Evolutionary conservation across 1,140 invertebrate species (phyloP), one percentile per base, ranked within the genome.

Genomic region (Matsumurasca onukii): DNA sequence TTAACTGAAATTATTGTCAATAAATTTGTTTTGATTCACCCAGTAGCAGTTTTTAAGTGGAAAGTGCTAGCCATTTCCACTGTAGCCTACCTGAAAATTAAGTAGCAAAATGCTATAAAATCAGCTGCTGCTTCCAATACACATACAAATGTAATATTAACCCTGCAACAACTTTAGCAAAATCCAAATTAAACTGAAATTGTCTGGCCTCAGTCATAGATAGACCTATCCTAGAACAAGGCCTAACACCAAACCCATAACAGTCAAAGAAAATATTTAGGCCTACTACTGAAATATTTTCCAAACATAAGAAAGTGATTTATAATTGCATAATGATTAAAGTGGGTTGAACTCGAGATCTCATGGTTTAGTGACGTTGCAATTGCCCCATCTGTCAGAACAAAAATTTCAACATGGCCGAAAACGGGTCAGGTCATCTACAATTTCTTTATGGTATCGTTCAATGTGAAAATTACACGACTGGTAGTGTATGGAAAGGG

Each of bases 331-430:
- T n/a, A n/a, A n/a, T n/a, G n/a, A n/a, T n/a, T n/a, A n/a, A n/a
- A n/a, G n/a, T n/a, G n/a, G n/a, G n/a, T n/a, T n/a, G n/a, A n/a
- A n/a, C n/a, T 45, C 34, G 17, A 9, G 17, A 45, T 12, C 34
- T 45, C 9, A 45, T 45, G 17, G 5, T 55, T n/a, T 55, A 55
- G 24, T n/a, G 5, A 22, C 13, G 5, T 9, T 24, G 13, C 13
- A 9, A 22, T 12, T 12, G 22, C 51, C 22, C 12, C 5, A n/a
- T 55, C 24, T n/a, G 9, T 22, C 3, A 15, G 57, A 61, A 15
- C 13, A 13, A 27, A 61, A 12, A 61, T 29, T 31, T 63, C n/a
- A 63, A 63, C 27, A 63, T 63, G 59, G 59, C 59, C 29, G 20
- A 63, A 63, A 31, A 29, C 39, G 39, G 59, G 59, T 63, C 59